A percentile compares a stretch with the other conserved stretches of the same genome.
These are phyloP conservation scores for Lycodopsis pacificus DNA, from an alignment of 2,797 vertebrate genomes.

Conservation along the genomic window DNA sequence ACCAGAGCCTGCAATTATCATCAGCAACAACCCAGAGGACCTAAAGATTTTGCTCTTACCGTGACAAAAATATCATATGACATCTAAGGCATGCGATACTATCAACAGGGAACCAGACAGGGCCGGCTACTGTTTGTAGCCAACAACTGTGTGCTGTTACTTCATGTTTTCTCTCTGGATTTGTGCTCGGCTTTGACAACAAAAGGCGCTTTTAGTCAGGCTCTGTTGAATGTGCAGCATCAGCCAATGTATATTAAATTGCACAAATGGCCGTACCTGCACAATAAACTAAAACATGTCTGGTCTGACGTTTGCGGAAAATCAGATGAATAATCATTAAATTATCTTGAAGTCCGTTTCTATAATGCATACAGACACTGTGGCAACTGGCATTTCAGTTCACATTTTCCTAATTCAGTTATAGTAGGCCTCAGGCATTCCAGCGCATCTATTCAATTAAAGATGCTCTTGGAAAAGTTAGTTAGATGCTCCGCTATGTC, in stretches of 20 bases:
- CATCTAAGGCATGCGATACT: conserved; percentile 70
- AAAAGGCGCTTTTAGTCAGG: not conserved
- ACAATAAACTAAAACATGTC: conserved; percentile 13
- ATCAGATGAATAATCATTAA: conserved; percentile 7
- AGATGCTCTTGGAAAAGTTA: conserved; percentile 29
- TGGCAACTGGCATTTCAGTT: conserved; percentile 24
- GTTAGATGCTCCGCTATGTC: conserved; percentile 10
- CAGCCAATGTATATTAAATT: not conserved
- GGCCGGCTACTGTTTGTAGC: conserved; percentile 55
- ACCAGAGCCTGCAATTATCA: conserved; percentile 31
- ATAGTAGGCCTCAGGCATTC: conserved; percentile 15
- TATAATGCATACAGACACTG: not conserved
- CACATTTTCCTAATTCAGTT: conserved; percentile 33
- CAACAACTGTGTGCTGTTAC: conserved; percentile 9
- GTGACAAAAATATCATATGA: conserved; percentile 72
- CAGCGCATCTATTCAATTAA: conserved; percentile 31
- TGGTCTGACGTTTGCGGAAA: not conserved
- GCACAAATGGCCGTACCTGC: not conserved
- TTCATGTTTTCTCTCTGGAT: conserved; percentile 37
- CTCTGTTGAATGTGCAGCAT: not conserved
- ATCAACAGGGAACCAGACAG: conserved; percentile 62
- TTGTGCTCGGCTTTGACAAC: conserved; percentile 18
- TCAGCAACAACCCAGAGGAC: conserved; percentile 38
- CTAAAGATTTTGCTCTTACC: conserved; percentile 55
- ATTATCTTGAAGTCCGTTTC: not conserved